These are phyloP conservation scores for Atlantisia rogersi DNA, from an alignment of 2,113 vertebrate genomes.

Conservation along the genomic window DNA sequence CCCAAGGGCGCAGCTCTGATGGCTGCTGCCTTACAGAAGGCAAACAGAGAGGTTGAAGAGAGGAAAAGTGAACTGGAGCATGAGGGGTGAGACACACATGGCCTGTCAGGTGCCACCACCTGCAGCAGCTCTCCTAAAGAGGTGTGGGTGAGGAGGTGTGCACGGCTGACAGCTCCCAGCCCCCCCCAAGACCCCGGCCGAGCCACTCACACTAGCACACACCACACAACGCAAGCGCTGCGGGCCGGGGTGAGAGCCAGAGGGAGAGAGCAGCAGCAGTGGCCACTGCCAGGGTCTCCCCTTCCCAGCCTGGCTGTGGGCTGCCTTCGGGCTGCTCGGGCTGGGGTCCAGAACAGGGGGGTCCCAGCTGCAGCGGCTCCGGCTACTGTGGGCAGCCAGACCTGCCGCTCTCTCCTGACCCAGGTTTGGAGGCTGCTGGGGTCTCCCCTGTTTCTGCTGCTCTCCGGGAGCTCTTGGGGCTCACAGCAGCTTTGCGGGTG, in stretches of 20 bases:
- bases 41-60: not conserved
- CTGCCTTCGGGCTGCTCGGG: not conserved
- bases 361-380: not conserved
- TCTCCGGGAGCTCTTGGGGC: conserved; percentile 82
- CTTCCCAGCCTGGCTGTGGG: accelerated
- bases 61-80: accelerated
- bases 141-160: accelerated
- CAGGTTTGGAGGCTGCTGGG: conserved; percentile 58
- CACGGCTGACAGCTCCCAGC: not conserved
- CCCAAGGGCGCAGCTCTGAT: not conserved
- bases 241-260: accelerated
- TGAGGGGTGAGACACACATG: accelerated
- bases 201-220: not conserved
- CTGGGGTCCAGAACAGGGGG: accelerated
- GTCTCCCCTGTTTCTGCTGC: conserved; percentile 67
- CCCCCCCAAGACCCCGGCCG: accelerated
- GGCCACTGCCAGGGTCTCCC: not conserved
- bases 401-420: conserved; percentile 18
- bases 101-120: not conserved
- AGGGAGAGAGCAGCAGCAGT: not conserved
- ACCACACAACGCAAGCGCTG: not conserved
- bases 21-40: not conserved
- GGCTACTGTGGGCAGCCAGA: not conserved
- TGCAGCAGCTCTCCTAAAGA: not conserved
- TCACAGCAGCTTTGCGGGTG: conserved; percentile 77